Percentiles rank a stretch among this genome's conserved stretches.
Evolutionary conservation across 1,140 invertebrate genomes (phyloP).

Genomic region (Bicyclus anynana): DNA sequence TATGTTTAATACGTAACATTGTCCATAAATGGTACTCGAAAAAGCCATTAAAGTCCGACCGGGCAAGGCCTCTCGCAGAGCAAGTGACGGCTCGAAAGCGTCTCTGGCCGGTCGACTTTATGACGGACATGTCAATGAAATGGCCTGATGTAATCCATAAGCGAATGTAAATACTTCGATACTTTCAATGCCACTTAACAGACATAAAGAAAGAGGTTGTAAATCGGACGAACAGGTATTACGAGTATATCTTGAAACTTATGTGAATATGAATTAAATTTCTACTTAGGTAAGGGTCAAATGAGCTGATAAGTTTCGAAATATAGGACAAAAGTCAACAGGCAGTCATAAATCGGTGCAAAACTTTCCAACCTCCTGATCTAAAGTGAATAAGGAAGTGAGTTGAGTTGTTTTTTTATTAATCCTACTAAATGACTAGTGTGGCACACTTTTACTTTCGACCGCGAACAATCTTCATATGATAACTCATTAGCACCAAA

Average conservation of each 20-base stretch:
- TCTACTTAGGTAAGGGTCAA: no score
- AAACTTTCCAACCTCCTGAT: no score
- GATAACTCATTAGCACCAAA: not conserved
- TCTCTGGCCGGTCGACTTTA: conserved; percentile 25
- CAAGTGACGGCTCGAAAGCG: conserved; percentile 12
- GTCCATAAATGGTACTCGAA: conserved; percentile 24
- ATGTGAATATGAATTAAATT: no score
- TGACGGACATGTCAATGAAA: conserved; percentile 26
- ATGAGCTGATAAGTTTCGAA: no score
- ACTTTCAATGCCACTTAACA: conserved; percentile 18
- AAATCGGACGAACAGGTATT: no score
- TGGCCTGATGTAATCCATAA: conserved; percentile 21
- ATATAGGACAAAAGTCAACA: no score
- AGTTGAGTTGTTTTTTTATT: conserved; percentile 21
- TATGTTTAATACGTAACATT: conserved; percentile 25
- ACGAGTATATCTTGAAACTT: no score
- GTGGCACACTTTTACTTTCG: conserved; percentile 28
- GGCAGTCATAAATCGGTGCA: no score
- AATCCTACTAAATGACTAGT: conserved; percentile 14
- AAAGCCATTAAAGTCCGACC: conserved; percentile 14
- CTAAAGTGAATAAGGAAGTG: no score
- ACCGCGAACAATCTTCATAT: conserved; percentile 7
- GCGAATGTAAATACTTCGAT: conserved; percentile 14
- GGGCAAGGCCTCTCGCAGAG: conserved; percentile 2
- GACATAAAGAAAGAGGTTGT: no score